phyloP scores from a whole-genome alignment of 2,888 invertebrate species.

The Zygothrica quintamaculata region DNA sequence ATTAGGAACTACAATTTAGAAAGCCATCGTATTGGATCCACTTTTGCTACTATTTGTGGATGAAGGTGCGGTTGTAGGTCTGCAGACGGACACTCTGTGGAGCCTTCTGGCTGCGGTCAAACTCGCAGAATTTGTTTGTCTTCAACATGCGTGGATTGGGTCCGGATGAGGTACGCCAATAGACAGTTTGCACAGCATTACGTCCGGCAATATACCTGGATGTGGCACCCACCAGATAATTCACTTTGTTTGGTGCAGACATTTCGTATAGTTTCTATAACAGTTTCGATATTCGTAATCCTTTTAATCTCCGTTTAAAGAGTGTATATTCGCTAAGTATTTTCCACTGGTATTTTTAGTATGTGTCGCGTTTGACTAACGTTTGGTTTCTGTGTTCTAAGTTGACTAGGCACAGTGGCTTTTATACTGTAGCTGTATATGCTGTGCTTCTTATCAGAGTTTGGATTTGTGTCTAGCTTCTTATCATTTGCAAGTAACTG shows the following conservation, averaged over 20 bases:
- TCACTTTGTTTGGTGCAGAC: conserved; percentile 82
- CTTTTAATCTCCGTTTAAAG: no score
- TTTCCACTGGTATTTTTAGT: no score
- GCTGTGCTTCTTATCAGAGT: conserved; percentile 42
- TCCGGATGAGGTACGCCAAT: conserved; percentile 87
- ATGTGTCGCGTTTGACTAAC: conserved; percentile 32
- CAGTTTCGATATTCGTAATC: conserved; percentile 40
- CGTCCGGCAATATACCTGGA: conserved; percentile 90
- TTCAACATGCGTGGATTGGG: conserved; percentile 86
- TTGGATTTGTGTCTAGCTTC: conserved; percentile 25
- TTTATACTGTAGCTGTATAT: no score
- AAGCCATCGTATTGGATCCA: background rate
- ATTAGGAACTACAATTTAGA: conserved; percentile 24
- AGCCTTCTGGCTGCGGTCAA: conserved; percentile 85
- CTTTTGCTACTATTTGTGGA: conserved; percentile 32
- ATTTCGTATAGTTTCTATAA: conserved; percentile 62
- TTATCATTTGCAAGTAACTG: conserved; percentile 38
- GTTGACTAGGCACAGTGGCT: conserved; percentile 15
- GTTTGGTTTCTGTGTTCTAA: conserved; percentile 47
- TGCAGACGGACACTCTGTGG: conserved; percentile 85
- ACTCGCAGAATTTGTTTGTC: conserved; percentile 87
- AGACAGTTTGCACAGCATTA: conserved; percentile 90
- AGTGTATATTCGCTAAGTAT: no score
- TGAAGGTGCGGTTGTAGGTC: conserved; percentile 73
- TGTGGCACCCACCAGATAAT: conserved; percentile 88